Evolutionary conservation across 2,797 vertebrate genomes (phyloP).

Genomic region (Myotis pilosus): DNA sequence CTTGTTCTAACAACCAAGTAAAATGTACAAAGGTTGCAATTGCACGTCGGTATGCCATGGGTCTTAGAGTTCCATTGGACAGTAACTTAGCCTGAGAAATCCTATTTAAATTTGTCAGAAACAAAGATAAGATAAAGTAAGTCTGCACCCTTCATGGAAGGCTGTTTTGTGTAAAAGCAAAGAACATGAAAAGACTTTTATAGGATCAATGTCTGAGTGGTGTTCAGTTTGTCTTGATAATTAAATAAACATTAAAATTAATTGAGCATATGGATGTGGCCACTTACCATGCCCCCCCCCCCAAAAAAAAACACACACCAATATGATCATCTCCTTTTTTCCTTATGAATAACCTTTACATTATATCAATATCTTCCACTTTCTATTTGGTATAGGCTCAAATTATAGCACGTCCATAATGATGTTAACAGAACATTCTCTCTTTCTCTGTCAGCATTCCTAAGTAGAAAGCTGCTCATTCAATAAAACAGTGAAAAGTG

Average conservation of each 20-base stretch:
- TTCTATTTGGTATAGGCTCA: not conserved
- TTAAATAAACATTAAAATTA: not conserved
- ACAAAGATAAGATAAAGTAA: constrained; percentile 4
- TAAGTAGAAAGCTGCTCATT: not conserved
- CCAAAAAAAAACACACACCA: not conserved
- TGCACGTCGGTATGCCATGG: no score
- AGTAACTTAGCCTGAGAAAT: not conserved
- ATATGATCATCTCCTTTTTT: not conserved
- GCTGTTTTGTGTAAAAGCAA: not conserved
- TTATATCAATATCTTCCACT: not conserved
- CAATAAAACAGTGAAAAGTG: not conserved
- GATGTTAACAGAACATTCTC: not conserved
- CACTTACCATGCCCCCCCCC: fast-evolving
- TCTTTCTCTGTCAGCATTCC: not conserved
- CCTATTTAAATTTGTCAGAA: not conserved
- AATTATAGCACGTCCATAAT: not conserved
- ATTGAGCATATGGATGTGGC: not conserved
- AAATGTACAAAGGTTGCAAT: not conserved
- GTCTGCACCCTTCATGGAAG: not conserved
- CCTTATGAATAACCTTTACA: not conserved
- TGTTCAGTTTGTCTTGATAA: not conserved
- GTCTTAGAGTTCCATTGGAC: not conserved
- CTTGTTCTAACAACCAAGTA: not conserved
- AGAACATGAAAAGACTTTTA: not conserved
- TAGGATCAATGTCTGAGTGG: not conserved